These are phyloP conservation scores for Portevinia maculata DNA, from an alignment of 2,888 invertebrate genomes.

Conservation along the genomic window DNA sequence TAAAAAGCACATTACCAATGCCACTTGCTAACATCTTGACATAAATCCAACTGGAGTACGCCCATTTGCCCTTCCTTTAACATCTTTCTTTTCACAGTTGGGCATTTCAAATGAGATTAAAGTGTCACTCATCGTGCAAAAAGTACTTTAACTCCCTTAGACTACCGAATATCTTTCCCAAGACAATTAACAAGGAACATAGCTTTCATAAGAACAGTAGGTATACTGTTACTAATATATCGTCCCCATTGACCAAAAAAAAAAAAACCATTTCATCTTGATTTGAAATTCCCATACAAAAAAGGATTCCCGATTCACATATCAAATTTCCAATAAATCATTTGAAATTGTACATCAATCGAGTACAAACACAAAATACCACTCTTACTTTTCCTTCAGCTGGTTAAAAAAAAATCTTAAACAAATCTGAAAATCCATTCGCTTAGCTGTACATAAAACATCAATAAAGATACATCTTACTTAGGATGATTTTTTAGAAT, in stretches of 20 bases:
- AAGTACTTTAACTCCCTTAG: conserved; percentile 23
- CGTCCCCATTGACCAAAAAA: conserved; percentile 22
- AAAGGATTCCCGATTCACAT: conserved; percentile 49
- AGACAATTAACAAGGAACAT: conserved; percentile 47
- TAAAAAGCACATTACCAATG: conserved; percentile 46
- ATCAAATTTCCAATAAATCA: conserved; percentile 63
- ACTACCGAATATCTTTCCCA: conserved; percentile 37
- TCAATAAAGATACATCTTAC: conserved; percentile 66
- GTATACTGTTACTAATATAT: not conserved
- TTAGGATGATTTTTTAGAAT: conserved; percentile 52
- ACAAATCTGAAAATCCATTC: conserved; percentile 53
- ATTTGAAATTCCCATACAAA: conserved; percentile 4
- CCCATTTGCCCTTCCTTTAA: conserved; percentile 32
- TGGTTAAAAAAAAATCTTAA: not conserved
- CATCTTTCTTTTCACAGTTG: conserved; percentile 1
- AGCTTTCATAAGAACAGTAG: conserved; percentile 17
- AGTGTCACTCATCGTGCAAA: conserved; percentile 40
- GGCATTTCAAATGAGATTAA: conserved; percentile 31
- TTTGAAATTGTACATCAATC: conserved; percentile 41
- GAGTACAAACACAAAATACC: conserved; percentile 5
- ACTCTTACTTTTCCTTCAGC: not conserved
- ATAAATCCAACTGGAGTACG: conserved; percentile 30
- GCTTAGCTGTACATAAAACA: conserved; percentile 63
- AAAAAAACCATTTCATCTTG: conserved; percentile 27
- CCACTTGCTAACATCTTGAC: conserved; percentile 32